Evolutionary conservation across 2,797 vertebrate species (phyloP), one percentile per base, ranked within the genome.

Genomic region (Syngnathus rostellatus): DNA sequence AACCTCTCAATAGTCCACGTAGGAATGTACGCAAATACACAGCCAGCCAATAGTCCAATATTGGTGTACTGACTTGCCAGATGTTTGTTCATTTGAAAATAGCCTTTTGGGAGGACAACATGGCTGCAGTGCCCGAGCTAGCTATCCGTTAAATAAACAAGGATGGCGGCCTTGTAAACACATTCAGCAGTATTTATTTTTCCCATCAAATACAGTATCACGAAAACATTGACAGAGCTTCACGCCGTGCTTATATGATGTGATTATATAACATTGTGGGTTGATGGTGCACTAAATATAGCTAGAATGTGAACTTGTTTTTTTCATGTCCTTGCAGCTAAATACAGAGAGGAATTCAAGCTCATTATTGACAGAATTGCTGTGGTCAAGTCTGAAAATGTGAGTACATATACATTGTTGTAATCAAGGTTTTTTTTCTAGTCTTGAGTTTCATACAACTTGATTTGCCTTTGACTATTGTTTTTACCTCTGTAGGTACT

Each of bases 271-370:
- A 60, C 25, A 14, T 61, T 50, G 62, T 48, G 2, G 1, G 11
- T 64, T 16, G 21, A 2, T 19, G 23, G 57, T 53, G 6, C 45
- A 43, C 10, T 50, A 38, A 0, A 14, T 23, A 8, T 72, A 9
- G 60, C 21, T 7, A 62, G 9, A 68, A 43, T 71, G 17, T 37
- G 43, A 73, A 51, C n/a, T 10, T 43, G 70, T 75, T 64, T 70
- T 75, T 64, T 70, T 75, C 81, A 51, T 76, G 43, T 59, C 64
- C 71, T 66, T 70, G 60, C 84, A 93, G 92, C 90, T 64, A 92
- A 91, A 88, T 91, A 93, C 87, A 89, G 91, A 82, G 91, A 92
- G 72, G 89, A 92, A 78, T 93, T 93, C 87, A 93, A 92, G 77
- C 78, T 85, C 76, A 86, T 92, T 78, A 87, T 93, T 11, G 90